phyloP scores from a whole-genome alignment of 2,888 invertebrate species.

The Apotomis capreana region DNA sequence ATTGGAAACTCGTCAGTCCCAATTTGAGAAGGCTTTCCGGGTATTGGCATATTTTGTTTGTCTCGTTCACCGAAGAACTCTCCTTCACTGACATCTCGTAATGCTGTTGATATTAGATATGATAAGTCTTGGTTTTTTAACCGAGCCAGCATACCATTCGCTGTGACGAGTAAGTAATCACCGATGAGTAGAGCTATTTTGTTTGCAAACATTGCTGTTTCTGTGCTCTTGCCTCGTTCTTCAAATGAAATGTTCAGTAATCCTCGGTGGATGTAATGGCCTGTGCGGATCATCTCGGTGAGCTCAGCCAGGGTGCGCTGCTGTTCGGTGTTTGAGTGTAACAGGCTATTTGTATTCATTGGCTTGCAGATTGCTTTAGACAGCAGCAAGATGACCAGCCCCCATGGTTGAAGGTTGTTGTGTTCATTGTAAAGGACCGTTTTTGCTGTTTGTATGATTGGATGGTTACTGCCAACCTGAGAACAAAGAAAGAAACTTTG shows the following conservation, averaged over 20 bases:
- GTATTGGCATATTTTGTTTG: slow-evolving; percentile 88
- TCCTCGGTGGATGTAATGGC: slow-evolving; percentile 90
- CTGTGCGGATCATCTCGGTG: slow-evolving; percentile 94
- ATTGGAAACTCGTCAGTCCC: slow-evolving; percentile 61
- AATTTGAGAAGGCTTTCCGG: slow-evolving; percentile 81
- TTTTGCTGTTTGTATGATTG: slow-evolving; percentile 93
- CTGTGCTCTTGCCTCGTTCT: slow-evolving; percentile 79
- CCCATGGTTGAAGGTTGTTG: slow-evolving; percentile 93
- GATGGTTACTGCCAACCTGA: slow-evolving; percentile 92
- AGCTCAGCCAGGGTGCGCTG: slow-evolving; percentile 85
- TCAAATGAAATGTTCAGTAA: slow-evolving; percentile 74
- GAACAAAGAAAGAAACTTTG: slow-evolving; percentile 34
- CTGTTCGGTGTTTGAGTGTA: slow-evolving; percentile 82
- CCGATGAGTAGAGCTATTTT: slow-evolving; percentile 94
- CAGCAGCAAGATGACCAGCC: slow-evolving; percentile 90
- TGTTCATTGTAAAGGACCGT: slow-evolving; percentile 91
- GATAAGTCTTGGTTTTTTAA: slow-evolving; percentile 88
- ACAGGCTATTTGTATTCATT: slow-evolving; percentile 69
- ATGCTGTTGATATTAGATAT: slow-evolving; percentile 90
- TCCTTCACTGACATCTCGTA: slow-evolving; percentile 91
- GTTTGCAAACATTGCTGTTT: slow-evolving; percentile 92
- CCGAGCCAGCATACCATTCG: slow-evolving; percentile 90
- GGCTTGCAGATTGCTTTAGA: slow-evolving; percentile 87
- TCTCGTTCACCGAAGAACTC: slow-evolving; percentile 91
- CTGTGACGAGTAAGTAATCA: slow-evolving; percentile 92